phyloP scores from a whole-genome alignment of 1,140 invertebrate genomes.

The Zaprionus gabonicus region DNA sequence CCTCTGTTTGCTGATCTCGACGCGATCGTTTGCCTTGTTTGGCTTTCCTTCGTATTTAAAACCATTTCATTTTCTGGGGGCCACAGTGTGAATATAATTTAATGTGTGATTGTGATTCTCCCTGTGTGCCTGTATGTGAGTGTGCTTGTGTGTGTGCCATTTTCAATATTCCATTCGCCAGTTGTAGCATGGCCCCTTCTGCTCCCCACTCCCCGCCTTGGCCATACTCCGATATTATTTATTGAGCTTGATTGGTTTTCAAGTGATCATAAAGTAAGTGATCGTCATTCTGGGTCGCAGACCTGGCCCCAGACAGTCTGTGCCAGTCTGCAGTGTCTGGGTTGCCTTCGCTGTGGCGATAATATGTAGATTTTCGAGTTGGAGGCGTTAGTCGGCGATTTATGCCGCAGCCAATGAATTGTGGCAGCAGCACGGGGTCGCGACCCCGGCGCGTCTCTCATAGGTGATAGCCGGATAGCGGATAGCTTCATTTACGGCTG shows the following conservation, averaged over 20 bases:
- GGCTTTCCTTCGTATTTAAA: constrained; percentile 70
- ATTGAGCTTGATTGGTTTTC: constrained; percentile 84
- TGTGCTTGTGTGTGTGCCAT: constrained; percentile 53
- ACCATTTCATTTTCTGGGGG: constrained; percentile 80
- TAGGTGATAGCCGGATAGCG: not conserved
- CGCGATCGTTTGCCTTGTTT: constrained; percentile 64
- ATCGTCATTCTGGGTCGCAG: constrained; percentile 64
- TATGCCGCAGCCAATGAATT: constrained; percentile 61
- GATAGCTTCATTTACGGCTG: constrained; percentile 62
- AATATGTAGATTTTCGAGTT: constrained; percentile 74
- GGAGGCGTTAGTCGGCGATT: constrained; percentile 69
- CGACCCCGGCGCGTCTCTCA: constrained; percentile 29
- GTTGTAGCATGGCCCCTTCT: constrained; percentile 33
- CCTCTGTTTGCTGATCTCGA: constrained; percentile 60
- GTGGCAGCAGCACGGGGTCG: constrained; percentile 33
- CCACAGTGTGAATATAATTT: constrained; percentile 84
- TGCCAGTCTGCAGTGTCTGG: constrained; percentile 48
- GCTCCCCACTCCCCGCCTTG: not conserved
- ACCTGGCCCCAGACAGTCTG: constrained; percentile 46
- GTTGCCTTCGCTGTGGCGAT: constrained; percentile 60
- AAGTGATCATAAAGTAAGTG: constrained; percentile 84
- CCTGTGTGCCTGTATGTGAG: constrained; percentile 26
- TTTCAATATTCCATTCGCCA: constrained; percentile 72
- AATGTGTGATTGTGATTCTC: constrained; percentile 55
- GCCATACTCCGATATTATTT: constrained; percentile 73